phyloP scores from a whole-genome alignment of 2,113 vertebrate species.

The Penelope pileata region DNA sequence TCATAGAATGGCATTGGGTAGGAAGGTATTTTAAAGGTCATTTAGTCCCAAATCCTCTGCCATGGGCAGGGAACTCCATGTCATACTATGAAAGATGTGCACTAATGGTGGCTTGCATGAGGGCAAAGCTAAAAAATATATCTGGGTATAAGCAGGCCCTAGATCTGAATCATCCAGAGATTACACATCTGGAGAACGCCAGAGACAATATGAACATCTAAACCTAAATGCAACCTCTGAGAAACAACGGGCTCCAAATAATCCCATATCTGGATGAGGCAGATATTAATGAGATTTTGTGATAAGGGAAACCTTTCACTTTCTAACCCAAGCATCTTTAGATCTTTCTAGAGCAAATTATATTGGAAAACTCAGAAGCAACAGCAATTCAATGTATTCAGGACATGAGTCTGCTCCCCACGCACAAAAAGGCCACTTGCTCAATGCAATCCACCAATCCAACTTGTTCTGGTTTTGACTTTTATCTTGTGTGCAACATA shows the following conservation, averaged over 20 bases:
- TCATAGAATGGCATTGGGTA: background rate
- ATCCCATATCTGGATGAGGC: background rate
- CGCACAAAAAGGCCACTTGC: rapidly evolving
- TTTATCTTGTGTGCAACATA: background rate
- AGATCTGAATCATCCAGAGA: background rate
- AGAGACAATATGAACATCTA: background rate
- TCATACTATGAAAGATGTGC: background rate
- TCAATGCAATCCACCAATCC: rapidly evolving
- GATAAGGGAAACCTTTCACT: background rate
- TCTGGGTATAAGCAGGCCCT: background rate
- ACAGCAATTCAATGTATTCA: background rate
- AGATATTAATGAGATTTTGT: background rate
- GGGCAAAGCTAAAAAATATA: background rate
- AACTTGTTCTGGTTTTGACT: background rate
- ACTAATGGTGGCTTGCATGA: background rate
- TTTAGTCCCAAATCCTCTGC: background rate
- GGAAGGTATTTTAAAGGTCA: background rate
- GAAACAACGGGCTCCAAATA: background rate
- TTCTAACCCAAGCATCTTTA: background rate
- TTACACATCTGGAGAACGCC: background rate
- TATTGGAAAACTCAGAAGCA: background rate
- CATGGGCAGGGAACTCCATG: background rate
- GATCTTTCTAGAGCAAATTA: background rate
- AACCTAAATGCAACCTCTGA: background rate
- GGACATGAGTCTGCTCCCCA: rapidly evolving